Base-by-base conservation (phyloP, 2,888 invertebrate species). In the Liposcelis brunnea region DNA sequence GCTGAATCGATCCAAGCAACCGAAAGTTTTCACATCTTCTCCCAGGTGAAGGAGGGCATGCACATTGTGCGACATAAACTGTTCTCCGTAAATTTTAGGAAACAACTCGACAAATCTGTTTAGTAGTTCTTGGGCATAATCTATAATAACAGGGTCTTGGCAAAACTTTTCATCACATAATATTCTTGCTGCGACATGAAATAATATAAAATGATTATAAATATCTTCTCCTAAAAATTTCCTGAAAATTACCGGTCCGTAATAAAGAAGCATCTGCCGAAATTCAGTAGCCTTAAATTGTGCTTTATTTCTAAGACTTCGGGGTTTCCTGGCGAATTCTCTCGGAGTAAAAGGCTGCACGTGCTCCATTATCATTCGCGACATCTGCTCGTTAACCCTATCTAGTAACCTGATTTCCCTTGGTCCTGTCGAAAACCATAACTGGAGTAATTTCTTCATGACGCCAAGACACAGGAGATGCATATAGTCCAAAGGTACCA, bases 271-370 rank as follows among this genome's bases (percentile, higher is more conserved):
- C 49, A 58, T 53, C 32, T 52, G 52, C 15, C 56, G 38, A 34
- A 53, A 56, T 48, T 58, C 57, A 6, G 55, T 55, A 12, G 56
- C 57, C 44, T 58, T 58, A 54, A 55, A 58, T 15, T 52, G 48
- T 6, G 54, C 54, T 11, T 54, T 37, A 32, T 56, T 52, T 45
- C 11, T 40, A 5, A 58, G 42, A 6, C 52, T 31, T 40, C 57
- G 49, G 3, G 54, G 55, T 48, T 53, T 55, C 31, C 57, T 44
- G 5, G 48, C 48, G 51, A 58, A 58, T 46, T 58, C 56, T 32
- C 8, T 18, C 19, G 49, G 49, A 8, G 48, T 35, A 26, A 19
- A 35, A 26, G 16, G 31, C 26, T 15, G 8, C 12, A 49, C 33
- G n/a, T 36, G 34, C 31, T 44, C 43, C 11, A 50, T 31, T 8